Conservation (phyloP, 2,888 invertebrate species). For the Cryptus viduatorius region DNA sequence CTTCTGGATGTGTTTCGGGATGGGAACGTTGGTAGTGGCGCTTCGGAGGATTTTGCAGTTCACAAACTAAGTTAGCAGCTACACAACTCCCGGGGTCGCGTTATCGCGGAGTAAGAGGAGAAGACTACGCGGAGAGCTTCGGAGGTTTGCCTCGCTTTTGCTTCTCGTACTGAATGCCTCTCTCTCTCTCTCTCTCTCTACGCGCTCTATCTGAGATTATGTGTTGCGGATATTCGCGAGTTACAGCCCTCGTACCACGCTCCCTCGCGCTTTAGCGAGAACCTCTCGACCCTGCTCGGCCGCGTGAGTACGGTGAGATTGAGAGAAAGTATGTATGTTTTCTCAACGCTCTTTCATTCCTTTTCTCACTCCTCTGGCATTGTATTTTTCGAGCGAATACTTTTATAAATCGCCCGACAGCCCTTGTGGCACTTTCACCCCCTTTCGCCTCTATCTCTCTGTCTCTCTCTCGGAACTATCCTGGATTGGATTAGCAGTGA, state of each 20-base stretch:
- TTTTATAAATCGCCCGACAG: conserved; percentile 76
- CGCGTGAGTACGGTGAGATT: conserved; percentile 49
- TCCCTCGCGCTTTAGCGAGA: conserved; percentile 48
- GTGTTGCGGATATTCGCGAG: conserved; percentile 78
- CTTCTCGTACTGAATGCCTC: conserved; percentile 49
- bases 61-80: conserved; percentile 84
- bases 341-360: conserved; percentile 55
- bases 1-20: conserved; percentile 51
- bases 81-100: conserved; percentile 74
- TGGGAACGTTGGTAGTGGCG: conserved; percentile 63
- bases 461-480: conserved; percentile 46
- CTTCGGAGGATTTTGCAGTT: conserved; percentile 83
- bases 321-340: conserved; percentile 61
- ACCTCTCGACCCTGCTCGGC: conserved; percentile 57
- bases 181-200: conserved; percentile 30
- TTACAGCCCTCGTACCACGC: conserved; percentile 71
- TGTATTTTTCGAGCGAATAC: conserved; percentile 75
- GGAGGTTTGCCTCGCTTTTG: conserved; percentile 48
- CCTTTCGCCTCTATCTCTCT: conserved; percentile 12
- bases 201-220: conserved; percentile 79
- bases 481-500: conserved; percentile 80
- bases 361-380: conserved; percentile 64
- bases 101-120: conserved; percentile 42
- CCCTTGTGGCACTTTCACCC: conserved; percentile 37
- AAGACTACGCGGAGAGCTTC: conserved; percentile 46